These are phyloP conservation scores for Augochlora pura DNA, from an alignment of 1,140 invertebrate genomes.

Conservation along the genomic window DNA sequence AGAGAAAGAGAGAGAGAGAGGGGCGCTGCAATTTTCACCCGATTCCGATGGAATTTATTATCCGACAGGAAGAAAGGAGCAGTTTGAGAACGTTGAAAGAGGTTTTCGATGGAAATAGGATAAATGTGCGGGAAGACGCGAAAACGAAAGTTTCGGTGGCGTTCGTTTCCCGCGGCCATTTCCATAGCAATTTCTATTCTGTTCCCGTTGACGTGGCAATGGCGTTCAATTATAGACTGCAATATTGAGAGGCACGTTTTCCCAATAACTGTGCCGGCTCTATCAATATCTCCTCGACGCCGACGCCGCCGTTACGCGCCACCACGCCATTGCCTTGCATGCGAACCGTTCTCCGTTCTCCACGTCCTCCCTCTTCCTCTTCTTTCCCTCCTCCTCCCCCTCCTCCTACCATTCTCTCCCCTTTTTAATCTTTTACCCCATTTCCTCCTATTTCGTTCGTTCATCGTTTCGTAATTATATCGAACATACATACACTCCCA, in stretches of 20 bases:
- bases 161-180: conserved; percentile 51
- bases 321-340: conserved; percentile 28
- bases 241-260: conserved; percentile 75
- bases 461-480: conserved; percentile 30
- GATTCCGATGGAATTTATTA: too few species aligned
- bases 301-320: neutral
- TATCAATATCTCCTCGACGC: conserved; percentile 52
- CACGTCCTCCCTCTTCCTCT: neutral
- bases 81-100: too few species aligned
- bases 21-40: too few species aligned
- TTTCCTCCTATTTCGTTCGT: neutral
- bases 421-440: neutral
- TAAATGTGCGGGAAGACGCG: too few species aligned
- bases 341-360: conserved; percentile 31
- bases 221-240: conserved; percentile 76
- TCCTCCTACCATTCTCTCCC: neutral
- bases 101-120: too few species aligned
- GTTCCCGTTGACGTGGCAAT: conserved; percentile 75
- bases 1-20: too few species aligned
- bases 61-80: too few species aligned
- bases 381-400: neutral
- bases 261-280: conserved; percentile 69
- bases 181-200: conserved; percentile 76
- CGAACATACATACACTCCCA: too few species aligned
- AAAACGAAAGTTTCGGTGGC: too few species aligned